Evolutionary conservation across 2,888 invertebrate species (phyloP).

Genomic region (Drosophila acutilabella): DNA sequence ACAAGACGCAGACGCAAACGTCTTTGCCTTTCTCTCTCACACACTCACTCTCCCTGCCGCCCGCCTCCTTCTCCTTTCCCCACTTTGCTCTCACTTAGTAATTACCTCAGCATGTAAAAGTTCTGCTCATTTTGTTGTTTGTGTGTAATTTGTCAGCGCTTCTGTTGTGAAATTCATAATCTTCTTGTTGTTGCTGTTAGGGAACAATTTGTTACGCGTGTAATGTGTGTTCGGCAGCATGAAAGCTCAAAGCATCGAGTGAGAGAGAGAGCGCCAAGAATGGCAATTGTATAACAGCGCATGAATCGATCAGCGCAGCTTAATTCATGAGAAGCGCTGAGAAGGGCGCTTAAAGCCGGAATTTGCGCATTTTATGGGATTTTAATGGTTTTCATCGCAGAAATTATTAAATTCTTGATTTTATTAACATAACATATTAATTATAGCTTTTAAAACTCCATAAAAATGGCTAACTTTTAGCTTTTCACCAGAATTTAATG

Average conservation of each 20-base stretch:
- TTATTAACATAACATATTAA: too few relatives aligned
- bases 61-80: background rate
- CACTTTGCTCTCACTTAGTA: constrained; percentile 7
- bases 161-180: constrained; percentile 57
- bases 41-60: background rate
- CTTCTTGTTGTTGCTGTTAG: constrained; percentile 6
- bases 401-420: too few relatives aligned
- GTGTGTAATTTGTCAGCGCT: constrained; percentile 59
- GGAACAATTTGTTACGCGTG: constrained; percentile 59
- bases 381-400: too few relatives aligned
- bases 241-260: constrained; percentile 7
- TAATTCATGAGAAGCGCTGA: constrained; percentile 26
- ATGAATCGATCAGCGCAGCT: constrained; percentile 8
- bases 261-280: background rate
- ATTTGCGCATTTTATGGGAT: background rate
- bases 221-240: constrained; percentile 22
- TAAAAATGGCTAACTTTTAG: background rate
- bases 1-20: constrained; percentile 62
- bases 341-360: background rate
- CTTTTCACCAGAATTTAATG: background rate
- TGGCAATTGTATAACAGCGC: constrained; percentile 14
- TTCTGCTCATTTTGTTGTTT: constrained; percentile 20
- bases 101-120: constrained; percentile 54
- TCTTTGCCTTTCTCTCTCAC: constrained; percentile 31
- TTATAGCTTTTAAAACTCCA: too few relatives aligned